Percentiles rank a stretch among this genome's conserved stretches.
phyloP scores from a whole-genome alignment of 2,888 invertebrate genomes.

The Cheilosia soror region DNA sequence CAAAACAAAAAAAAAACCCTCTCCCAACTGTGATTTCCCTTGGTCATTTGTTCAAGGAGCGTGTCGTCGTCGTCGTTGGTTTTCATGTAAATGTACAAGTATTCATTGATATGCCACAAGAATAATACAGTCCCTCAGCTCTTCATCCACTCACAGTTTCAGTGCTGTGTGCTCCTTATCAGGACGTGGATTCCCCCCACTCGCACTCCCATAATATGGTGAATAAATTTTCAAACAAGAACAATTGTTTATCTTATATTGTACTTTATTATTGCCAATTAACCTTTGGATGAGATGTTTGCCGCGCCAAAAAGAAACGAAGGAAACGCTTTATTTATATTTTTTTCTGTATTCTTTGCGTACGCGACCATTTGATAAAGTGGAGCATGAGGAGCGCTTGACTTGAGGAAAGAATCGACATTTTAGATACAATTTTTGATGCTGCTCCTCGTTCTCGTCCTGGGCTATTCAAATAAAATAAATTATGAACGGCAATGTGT shows the following conservation, averaged over 20 bases:
- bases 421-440: constrained; percentile 27
- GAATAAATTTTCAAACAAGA: constrained; percentile 49
- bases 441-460: background rate
- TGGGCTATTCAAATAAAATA: constrained; percentile 36
- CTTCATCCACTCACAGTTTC: background rate
- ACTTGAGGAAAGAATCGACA: constrained; percentile 46
- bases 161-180: constrained; percentile 16
- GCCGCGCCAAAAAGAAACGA: constrained; percentile 13
- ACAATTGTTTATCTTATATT: constrained; percentile 68
- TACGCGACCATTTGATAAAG: background rate
- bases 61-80: constrained; percentile 47
- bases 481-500: constrained; percentile 49
- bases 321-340: background rate
- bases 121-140: constrained; percentile 38
- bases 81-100: constrained; percentile 57
- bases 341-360: background rate
- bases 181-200: background rate
- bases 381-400: background rate
- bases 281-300: constrained; percentile 61
- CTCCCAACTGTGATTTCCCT: constrained; percentile 54
- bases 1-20: constrained; percentile 1
- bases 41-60: constrained; percentile 62
- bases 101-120: constrained; percentile 65
- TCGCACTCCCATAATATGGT: background rate
- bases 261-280: constrained; percentile 70